Evolutionary conservation across 2,797 vertebrate species (phyloP), one percentile per base, ranked within the genome.

Genomic region (Merluccius polli): DNA sequence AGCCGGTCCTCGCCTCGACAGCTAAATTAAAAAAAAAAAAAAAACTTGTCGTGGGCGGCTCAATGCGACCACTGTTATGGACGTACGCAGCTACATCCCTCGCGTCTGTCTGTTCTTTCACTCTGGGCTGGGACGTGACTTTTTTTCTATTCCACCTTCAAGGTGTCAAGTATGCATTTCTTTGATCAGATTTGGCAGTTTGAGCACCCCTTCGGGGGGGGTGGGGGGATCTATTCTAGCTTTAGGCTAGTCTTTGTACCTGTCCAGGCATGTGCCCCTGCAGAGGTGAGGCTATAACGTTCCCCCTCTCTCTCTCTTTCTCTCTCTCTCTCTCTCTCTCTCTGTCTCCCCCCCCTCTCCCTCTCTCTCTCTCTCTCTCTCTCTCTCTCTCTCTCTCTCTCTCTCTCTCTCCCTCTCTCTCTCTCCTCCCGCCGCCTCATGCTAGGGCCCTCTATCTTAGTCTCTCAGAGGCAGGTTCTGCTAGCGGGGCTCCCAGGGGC

Each of bases 21-120:
- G 89, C 81, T 90, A 90, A 92, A 92, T 93, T 92, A 91, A 91
- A 93, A 94, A 89, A 9, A 91, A 93, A 94, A 89, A 9, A 59
- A 59, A 59, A 48, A 21, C 44, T 18, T 21, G 16, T 48, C 82
- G 88, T 78, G 72, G 73, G 78, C 74, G 16, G 73, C 81, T n/a
- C 83, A 87, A 88, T 76, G 59, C 89, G 87, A 92, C 91, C 90
- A 84, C 73, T 76, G 70, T 73, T 76, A 68, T 75, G 88, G 89
- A 90, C 87, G 85, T 83, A 92, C 90, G 86, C 68, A 13, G 21
- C 75, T 78, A n/a, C n/a, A n/a, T 90, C 71, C 78, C 74, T 72
- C 32, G 67, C 79, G 79, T 65, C 70, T 73, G 75, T 76, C 78
- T 77, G 73, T 72, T 59, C 32, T 82, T 27, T 76, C 41, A 69